These are phyloP conservation scores for Drosophila chauvacae DNA, from an alignment of 1,140 invertebrate genomes.

Conservation along the genomic window DNA sequence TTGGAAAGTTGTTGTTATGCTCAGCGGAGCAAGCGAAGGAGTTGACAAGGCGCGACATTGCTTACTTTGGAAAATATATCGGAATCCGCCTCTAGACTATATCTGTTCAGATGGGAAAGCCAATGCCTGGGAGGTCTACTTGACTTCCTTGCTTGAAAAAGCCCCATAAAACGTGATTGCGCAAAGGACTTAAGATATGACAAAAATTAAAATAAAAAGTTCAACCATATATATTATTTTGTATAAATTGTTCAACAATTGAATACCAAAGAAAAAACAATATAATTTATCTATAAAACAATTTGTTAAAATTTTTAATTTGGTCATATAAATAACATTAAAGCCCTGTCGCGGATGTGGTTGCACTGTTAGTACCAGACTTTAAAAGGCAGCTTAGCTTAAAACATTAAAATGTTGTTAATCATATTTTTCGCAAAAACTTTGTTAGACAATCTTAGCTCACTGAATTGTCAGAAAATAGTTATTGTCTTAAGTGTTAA, in stretches of 20 bases:
- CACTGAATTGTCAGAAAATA: constrained; percentile 7
- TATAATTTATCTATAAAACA: neutral
- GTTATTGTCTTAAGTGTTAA: neutral
- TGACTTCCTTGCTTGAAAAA: neutral
- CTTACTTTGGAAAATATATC: constrained; percentile 13
- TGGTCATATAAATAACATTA: no score
- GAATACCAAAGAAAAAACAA: neutral
- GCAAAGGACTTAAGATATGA: no score
- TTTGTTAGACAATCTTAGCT: neutral
- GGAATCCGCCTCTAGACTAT: neutral
- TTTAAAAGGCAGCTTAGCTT: neutral
- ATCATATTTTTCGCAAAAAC: constrained; percentile 6
- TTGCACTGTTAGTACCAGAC: neutral
- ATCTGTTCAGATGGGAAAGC: constrained; percentile 6
- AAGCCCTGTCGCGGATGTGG: neutral
- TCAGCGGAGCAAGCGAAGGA: constrained; percentile 49
- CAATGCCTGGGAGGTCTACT: neutral
- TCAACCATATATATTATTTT: no score
- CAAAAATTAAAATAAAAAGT: no score
- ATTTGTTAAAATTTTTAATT: neutral
- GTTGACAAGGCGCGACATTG: constrained; percentile 17
- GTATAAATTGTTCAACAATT: neutral
- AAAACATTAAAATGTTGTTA: constrained; percentile 1
- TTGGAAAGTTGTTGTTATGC: constrained; percentile 79
- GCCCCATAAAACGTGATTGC: no score